Percentiles rank a stretch among this genome's conserved stretches.
These are phyloP conservation scores for Marcusenius ussheri DNA, from an alignment of 2,113 vertebrate genomes.

Conservation along the genomic window DNA sequence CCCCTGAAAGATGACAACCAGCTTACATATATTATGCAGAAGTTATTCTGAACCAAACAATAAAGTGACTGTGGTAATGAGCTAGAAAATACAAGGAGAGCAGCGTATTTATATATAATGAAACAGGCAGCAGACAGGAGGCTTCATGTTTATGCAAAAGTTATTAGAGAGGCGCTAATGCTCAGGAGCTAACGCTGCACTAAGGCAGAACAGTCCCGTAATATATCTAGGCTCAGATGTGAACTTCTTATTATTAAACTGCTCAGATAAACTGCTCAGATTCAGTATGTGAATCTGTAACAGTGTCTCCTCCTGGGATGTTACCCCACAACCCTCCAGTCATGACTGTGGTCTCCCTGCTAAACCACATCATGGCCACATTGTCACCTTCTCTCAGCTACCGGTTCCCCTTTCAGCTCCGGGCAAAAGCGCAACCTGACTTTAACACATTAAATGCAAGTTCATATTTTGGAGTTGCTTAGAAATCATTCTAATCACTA, in stretches of 20 bases:
- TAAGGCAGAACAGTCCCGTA: background rate
- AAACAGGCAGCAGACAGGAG: background rate
- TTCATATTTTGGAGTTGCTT: background rate
- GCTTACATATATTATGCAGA: background rate
- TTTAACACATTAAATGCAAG: background rate
- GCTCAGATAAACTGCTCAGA: background rate
- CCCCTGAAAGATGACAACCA: background rate
- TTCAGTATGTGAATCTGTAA: background rate
- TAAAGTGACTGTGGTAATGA: constrained; percentile 1
- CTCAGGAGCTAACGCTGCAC: background rate
- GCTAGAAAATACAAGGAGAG: background rate
- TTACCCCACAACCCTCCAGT: background rate
- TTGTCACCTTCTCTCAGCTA: background rate
- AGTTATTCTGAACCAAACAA: background rate
- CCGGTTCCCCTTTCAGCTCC: background rate
- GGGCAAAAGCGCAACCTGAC: background rate
- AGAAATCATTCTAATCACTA: background rate
- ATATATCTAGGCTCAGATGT: background rate
- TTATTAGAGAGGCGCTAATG: background rate
- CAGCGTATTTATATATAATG: constrained; percentile 2
- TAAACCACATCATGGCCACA: background rate
- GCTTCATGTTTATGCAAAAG: constrained; percentile 10
- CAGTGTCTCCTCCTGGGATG: background rate
- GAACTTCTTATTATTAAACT: background rate
- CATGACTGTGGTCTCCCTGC: background rate